Evolutionary conservation across 1,140 invertebrate species (phyloP).

Genomic region (Drosophila lacteicornis): DNA sequence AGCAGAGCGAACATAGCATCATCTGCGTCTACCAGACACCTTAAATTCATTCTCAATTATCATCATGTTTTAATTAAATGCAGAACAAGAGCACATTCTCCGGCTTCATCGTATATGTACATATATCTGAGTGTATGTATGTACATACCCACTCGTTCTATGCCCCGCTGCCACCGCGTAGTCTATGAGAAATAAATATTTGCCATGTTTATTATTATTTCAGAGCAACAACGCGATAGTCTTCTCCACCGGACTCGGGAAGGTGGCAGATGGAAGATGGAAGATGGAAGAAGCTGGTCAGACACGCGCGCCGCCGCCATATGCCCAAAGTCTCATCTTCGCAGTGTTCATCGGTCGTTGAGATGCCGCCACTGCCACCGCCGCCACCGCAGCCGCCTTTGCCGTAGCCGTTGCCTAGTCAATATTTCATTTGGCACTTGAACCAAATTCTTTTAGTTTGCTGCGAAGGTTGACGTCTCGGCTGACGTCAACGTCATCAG

Average conservation of each 20-base stretch:
- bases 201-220: conserved; percentile 74
- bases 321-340: conserved; percentile 61
- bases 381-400: neutral
- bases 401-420: conserved; percentile 62
- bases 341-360: conserved; percentile 36
- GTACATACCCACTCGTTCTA: neutral
- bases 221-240: conserved; percentile 61
- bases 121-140: neutral
- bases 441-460: conserved; percentile 81
- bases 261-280: neutral
- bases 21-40: conserved; percentile 4
- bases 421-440: conserved; percentile 84
- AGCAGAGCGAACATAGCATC: too few relatives aligned
- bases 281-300: conserved; percentile 27
- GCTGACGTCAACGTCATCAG: conserved; percentile 21
- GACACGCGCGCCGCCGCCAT: conserved; percentile 58
- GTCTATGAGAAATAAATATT: conserved; percentile 59
- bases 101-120: neutral
- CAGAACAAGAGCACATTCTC: conserved; percentile 14
- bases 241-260: conserved; percentile 12
- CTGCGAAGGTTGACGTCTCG: conserved; percentile 62
- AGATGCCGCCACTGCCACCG: neutral
- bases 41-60: conserved; percentile 22
- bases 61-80: conserved; percentile 28
- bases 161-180: conserved; percentile 15